Conservation (phyloP, 2,113 vertebrate genomes). For the Globicephala melas region DNA sequence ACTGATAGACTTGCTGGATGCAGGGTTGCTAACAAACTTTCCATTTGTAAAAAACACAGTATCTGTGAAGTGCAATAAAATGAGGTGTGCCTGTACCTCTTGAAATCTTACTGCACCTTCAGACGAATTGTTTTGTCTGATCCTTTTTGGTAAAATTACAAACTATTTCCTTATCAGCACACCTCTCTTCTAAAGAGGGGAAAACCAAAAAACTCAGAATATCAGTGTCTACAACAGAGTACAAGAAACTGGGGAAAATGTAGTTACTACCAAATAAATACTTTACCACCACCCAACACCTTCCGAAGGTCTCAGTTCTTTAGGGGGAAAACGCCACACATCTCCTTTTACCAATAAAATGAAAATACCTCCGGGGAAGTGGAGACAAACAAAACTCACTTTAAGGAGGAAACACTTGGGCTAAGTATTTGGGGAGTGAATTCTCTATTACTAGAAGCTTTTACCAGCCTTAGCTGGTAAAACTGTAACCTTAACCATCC, state of each 20-base stretch:
- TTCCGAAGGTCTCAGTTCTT: not conserved
- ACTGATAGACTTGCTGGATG: not conserved
- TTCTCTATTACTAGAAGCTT: not conserved
- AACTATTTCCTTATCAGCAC: not conserved
- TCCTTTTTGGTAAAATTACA: not conserved
- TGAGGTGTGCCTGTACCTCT: not conserved
- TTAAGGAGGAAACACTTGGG: not conserved
- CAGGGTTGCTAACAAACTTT: not conserved
- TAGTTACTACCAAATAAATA: slow-evolving; percentile 15
- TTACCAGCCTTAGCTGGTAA: not conserved
- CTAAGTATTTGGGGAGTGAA: not conserved
- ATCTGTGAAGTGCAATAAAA: not conserved
- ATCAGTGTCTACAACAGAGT: not conserved
- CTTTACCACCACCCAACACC: not conserved
- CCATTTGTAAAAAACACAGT: not conserved
- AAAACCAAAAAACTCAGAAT: not conserved
- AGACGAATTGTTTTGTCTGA: not conserved
- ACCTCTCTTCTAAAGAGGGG: not conserved
- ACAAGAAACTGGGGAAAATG: not conserved
- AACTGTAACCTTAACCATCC: not conserved
- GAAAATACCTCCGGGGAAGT: not conserved
- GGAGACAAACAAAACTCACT: not conserved
- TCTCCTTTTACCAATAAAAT: not conserved
- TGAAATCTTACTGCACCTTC: not conserved
- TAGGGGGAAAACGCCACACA: not conserved